phyloP scores from a whole-genome alignment of 2,113 vertebrate genomes.

The Chloebia gouldiae region DNA sequence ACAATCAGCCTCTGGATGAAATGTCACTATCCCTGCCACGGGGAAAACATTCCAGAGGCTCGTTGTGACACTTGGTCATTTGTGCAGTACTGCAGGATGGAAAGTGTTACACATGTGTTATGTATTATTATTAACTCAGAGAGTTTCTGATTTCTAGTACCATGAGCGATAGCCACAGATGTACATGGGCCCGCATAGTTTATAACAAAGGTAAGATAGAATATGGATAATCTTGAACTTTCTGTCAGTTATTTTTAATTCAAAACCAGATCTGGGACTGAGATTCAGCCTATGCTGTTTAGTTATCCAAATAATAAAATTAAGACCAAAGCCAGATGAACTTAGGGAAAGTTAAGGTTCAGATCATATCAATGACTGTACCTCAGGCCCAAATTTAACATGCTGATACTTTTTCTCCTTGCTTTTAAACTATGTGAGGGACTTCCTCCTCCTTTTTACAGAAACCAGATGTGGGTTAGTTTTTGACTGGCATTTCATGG shows the following conservation, averaged over 20 bases:
- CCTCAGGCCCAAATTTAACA: slow-evolving; percentile 43
- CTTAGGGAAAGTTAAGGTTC: slow-evolving; percentile 13
- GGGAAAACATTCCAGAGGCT: background rate
- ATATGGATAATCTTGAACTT: background rate
- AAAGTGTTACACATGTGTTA: slow-evolving; percentile 24
- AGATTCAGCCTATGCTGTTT: slow-evolving; percentile 21
- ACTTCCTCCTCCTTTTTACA: slow-evolving; percentile 24
- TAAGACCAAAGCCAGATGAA: slow-evolving; percentile 34
- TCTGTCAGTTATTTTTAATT: background rate
- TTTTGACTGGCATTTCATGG: background rate
- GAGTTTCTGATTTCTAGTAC: slow-evolving; percentile 22
- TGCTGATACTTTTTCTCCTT: slow-evolving; percentile 19
- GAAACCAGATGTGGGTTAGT: slow-evolving; percentile 22
- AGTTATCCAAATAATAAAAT: slow-evolving; percentile 26
- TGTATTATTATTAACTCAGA: background rate
- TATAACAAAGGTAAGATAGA: background rate
- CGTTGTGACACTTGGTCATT: background rate
- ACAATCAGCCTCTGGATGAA: background rate
- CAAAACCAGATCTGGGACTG: slow-evolving; percentile 24
- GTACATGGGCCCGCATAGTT: background rate
- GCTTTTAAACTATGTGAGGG: background rate
- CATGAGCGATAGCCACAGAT: background rate
- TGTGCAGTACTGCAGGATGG: background rate
- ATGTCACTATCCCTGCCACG: background rate
- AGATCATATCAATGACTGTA: slow-evolving; percentile 29